phyloP scores from a whole-genome alignment of 2,888 invertebrate genomes.

The Prosopocoilus inquinatus region DNA sequence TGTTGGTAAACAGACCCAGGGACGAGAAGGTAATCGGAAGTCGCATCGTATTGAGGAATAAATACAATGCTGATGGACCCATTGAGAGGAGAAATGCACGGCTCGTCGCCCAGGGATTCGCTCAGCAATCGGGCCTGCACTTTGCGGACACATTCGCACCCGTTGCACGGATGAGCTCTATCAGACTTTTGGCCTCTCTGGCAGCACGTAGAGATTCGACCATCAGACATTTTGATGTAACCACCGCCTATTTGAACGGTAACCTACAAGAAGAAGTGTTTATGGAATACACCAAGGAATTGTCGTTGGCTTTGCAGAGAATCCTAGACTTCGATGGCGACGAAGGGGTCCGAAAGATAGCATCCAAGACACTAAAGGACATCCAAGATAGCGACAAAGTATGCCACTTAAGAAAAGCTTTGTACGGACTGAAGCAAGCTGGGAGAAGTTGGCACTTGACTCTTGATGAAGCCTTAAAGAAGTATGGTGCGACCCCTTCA shows the following conservation, averaged over 20 bases:
- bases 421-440: background rate
- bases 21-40: constrained; percentile 10
- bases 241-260: constrained; percentile 30
- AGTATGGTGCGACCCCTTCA: background rate
- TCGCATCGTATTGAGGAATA: constrained; percentile 5
- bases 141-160: constrained; percentile 34
- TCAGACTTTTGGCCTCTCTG: constrained; percentile 27
- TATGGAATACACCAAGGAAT: constrained; percentile 25
- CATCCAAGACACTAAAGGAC: no score
- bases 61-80: constrained; percentile 14
- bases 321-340: no score
- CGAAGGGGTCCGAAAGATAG: no score
- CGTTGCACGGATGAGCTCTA: constrained; percentile 27
- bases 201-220: constrained; percentile 23
- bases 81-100: constrained; percentile 29
- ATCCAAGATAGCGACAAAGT: background rate
- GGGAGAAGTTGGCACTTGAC: background rate
- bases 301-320: background rate
- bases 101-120: constrained; percentile 34
- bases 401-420: background rate
- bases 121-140: constrained; percentile 32
- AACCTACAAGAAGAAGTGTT: constrained; percentile 23
- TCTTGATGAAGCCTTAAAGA: background rate
- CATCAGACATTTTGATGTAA: constrained; percentile 29
- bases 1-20: no score